Percentiles rank a stretch among this genome's conserved stretches.
Conservation (phyloP, 2,888 invertebrate species). For the Agonopterix heracliana region DNA sequence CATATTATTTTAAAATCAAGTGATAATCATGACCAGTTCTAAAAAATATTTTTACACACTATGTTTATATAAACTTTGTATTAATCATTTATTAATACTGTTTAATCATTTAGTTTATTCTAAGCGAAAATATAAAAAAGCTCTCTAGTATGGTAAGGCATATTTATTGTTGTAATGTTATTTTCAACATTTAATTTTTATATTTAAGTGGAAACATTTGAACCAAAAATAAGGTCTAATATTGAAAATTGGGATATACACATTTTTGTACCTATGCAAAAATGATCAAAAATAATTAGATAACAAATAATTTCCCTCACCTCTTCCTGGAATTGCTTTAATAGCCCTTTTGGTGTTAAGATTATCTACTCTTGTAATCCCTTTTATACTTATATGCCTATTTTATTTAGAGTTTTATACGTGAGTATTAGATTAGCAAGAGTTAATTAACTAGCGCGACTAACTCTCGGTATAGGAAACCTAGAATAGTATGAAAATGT, state of each 20-base stretch:
- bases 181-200: constrained; percentile 21
- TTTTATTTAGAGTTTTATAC: constrained; percentile 19
- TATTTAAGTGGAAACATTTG: not conserved
- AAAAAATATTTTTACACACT: no score
- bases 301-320: constrained; percentile 12
- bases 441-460: constrained; percentile 1
- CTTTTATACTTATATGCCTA: constrained; percentile 13
- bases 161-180: constrained; percentile 45
- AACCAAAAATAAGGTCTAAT: no score
- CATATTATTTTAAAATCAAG: no score
- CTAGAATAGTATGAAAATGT: constrained; percentile 24
- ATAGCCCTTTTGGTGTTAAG: constrained; percentile 15
- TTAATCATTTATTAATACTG: constrained; percentile 19
- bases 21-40: no score
- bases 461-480: constrained; percentile 13
- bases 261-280: constrained; percentile 17
- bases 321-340: constrained; percentile 35
- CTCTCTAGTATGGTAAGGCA: constrained; percentile 54
- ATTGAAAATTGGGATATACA: no score
- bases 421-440: constrained; percentile 17
- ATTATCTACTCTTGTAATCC: constrained; percentile 1
- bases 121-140: constrained; percentile 27
- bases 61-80: not conserved
- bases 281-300: constrained; percentile 15
- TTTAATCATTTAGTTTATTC: constrained; percentile 24